These are phyloP conservation scores for Sesia apiformis DNA, from an alignment of 2,888 invertebrate genomes.

Conservation along the genomic window DNA sequence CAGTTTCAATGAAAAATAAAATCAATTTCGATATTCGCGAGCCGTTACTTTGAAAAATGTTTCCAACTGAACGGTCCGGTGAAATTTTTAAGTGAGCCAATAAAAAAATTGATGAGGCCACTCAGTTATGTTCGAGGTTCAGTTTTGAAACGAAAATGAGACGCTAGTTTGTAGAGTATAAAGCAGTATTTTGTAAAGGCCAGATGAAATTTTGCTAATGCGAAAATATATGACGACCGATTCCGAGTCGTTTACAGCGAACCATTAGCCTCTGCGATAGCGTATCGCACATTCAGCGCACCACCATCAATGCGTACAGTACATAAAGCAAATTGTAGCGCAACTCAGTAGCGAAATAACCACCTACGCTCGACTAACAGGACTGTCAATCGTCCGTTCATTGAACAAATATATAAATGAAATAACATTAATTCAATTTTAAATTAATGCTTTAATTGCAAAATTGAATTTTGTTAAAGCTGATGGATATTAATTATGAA, in stretches of 20 bases:
- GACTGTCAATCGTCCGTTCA: no score
- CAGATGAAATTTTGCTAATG: neutral
- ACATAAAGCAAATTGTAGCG: no score
- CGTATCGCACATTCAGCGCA: conserved; percentile 23
- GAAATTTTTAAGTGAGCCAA: neutral
- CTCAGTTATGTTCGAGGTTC: neutral
- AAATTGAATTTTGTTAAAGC: no score
- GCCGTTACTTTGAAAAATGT: neutral
- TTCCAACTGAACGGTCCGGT: neutral
- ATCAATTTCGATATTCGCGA: conserved; percentile 1
- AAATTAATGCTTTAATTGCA: no score
- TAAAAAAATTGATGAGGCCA: neutral
- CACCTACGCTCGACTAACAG: no score
- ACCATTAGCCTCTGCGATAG: conserved; percentile 35
- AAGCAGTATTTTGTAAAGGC: neutral
- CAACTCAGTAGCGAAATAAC: no score
- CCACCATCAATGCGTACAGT: conserved; percentile 7
- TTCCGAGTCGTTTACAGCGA: conserved; percentile 24
- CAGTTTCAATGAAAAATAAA: neutral
- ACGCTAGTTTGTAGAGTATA: neutral
- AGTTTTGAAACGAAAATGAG: neutral
- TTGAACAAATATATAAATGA: no score
- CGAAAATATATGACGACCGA: neutral
- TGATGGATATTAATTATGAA: no score
- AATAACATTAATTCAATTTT: no score